These are phyloP conservation scores for Drosophila nr. perissopoda DNA, from an alignment of 2,888 invertebrate species.

Conservation along the genomic window DNA sequence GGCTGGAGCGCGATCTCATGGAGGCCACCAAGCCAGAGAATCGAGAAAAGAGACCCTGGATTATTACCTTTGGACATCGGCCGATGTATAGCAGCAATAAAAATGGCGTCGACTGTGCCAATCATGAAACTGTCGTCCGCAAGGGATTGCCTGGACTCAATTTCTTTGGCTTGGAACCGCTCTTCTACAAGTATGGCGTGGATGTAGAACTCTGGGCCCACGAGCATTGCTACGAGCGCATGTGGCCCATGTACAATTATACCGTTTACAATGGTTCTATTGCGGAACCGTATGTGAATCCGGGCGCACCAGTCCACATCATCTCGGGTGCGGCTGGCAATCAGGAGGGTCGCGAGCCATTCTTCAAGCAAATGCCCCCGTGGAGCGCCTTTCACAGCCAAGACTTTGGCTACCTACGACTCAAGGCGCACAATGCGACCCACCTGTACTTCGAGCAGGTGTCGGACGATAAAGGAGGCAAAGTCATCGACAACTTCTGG, in stretches of 20 bases:
- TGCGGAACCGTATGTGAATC: slow-evolving; percentile 86
- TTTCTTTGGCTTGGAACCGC: slow-evolving; percentile 91
- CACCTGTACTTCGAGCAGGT: slow-evolving; percentile 96
- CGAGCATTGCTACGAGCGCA: slow-evolving; percentile 98
- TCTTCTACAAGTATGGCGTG: slow-evolving; percentile 95
- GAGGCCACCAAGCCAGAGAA: slow-evolving; percentile 91
- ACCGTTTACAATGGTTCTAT: slow-evolving; percentile 88
- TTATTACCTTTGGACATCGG: slow-evolving; percentile 92
- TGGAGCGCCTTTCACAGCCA: slow-evolving; percentile 94
- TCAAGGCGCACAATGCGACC: slow-evolving; percentile 91
- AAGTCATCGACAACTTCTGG: slow-evolving; percentile 89
- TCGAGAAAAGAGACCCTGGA: slow-evolving; percentile 91
- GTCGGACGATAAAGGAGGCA: slow-evolving; percentile 89
- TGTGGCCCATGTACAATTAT: slow-evolving; percentile 97
- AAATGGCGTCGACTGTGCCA: slow-evolving; percentile 91
- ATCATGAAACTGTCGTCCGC: slow-evolving; percentile 88
- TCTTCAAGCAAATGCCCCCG: slow-evolving; percentile 86
- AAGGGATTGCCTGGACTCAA: slow-evolving; percentile 88
- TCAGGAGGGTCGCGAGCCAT: slow-evolving; percentile 92
- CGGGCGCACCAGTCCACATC: slow-evolving; percentile 95
- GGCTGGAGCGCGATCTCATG: slow-evolving; percentile 93
- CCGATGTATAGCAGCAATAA: slow-evolving; percentile 96
- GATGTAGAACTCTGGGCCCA: slow-evolving; percentile 98
- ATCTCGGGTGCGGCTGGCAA: slow-evolving; percentile 96
- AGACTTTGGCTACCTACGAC: slow-evolving; percentile 96